Base-by-base conservation (phyloP, 2,797 vertebrate species). In the Sebastolobus altivelis region DNA sequence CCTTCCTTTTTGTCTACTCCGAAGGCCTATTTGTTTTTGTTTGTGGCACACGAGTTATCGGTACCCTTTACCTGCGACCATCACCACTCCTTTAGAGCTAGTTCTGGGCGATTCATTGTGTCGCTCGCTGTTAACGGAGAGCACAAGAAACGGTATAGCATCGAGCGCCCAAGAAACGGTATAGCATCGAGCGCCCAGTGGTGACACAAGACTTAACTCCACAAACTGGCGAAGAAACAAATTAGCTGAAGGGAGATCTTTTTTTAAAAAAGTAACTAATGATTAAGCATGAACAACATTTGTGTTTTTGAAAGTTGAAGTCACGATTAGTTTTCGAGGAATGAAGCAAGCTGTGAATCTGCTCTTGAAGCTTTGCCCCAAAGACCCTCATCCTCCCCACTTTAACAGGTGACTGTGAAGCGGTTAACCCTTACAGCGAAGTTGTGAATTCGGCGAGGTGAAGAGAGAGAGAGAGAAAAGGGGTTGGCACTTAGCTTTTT, bases 361-460 rank as follows among this genome's bases (percentile, higher is more conserved):
- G 89, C 93, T 94, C 90, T 87, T 90, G 82, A 94, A 94, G 93
- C 94, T 95, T 94, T 90, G 86, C 88, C 92, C 94, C 93, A 93
- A 94, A 94, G 93, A 93, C 84, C 84, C 87, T 94, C 85, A 70
- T 87, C 85, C 75, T 88, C 84, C 89, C 87, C 77, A 79, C 79
- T 84, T 67, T 52, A 79, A 89, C 80, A 87, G 84, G 87, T 88
- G 90, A 89, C 87, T 90, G 90, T 91, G 88, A 92, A 93, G 90
- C 87, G 74, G 92, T 92, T 87, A 72, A 71, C 79, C 75, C 87
- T 89, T 63, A 77, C 79, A 84, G 87, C 77, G 27, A 46, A 79
- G 72, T 80, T 35, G 49, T 61, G 71, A 86, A 77, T 54, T 35
- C 60, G 49, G 63, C 7, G 7, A 83, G 56, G 78, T 67, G 65